Conservation (phyloP, 92 coral and sea anemone species). For the Phenganax subtilis region DNA sequence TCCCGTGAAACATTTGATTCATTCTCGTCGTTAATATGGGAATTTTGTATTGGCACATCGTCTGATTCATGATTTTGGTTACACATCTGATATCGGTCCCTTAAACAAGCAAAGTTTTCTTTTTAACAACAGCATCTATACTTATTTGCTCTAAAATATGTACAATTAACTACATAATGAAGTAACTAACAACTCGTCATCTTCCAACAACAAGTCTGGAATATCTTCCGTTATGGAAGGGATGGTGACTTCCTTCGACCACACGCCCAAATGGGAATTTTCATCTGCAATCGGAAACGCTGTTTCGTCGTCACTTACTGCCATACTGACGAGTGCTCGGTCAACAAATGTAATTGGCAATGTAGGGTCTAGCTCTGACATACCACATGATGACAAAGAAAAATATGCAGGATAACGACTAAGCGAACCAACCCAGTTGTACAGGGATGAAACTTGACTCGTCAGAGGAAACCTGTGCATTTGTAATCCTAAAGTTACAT, state of each 20-base stretch:
- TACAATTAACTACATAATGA: background rate
- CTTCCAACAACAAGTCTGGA: slow-evolving; percentile 5
- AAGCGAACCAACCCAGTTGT: slow-evolving; percentile 55
- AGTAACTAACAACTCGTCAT: slow-evolving; percentile 10
- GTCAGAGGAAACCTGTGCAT: slow-evolving; percentile 26
- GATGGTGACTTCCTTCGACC: background rate
- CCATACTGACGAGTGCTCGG: slow-evolving; percentile 24
- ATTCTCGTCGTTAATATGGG: too few relatives aligned
- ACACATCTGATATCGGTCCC: too few relatives aligned
- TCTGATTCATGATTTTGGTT: too few relatives aligned
- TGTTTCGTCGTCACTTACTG: slow-evolving; percentile 9
- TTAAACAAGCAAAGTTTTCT: too few relatives aligned
- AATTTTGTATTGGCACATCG: too few relatives aligned
- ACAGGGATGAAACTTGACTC: slow-evolving; percentile 43
- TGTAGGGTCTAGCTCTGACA: background rate
- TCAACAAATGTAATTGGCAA: background rate
- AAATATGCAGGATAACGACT: slow-evolving; percentile 47
- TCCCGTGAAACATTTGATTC: too few relatives aligned
- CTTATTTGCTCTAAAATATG: background rate
- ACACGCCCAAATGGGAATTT: background rate
- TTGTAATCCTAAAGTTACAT: slow-evolving; percentile 36
- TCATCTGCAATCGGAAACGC: background rate
- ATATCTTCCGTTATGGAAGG: slow-evolving; percentile 5
- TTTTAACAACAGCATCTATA: too few relatives aligned
- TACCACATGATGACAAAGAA: slow-evolving; percentile 22